Conservation (phyloP, 1,140 invertebrate genomes). For the Colletes latitarsis region DNA sequence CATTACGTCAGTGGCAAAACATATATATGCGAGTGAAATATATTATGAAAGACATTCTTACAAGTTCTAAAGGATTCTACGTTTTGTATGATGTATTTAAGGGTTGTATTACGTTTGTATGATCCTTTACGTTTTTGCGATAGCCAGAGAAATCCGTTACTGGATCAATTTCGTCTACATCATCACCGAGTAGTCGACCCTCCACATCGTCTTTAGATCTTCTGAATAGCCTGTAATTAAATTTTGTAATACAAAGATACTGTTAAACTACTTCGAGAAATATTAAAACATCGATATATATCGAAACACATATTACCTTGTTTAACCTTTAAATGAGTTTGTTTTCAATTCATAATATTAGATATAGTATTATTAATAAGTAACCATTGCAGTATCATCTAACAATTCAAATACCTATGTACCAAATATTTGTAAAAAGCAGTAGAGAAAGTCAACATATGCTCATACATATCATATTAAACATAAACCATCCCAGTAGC, state of each 20-base stretch:
- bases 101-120: conserved; percentile 62
- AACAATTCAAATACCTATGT: background rate
- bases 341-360: background rate
- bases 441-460: background rate
- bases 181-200: conserved; percentile 70
- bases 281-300: background rate
- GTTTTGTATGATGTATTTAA: no score
- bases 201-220: conserved; percentile 73
- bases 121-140: conserved; percentile 65
- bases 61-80: conserved; percentile 45
- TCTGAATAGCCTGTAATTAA: conserved; percentile 72
- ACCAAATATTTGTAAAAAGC: background rate
- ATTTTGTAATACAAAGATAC: conserved; percentile 13
- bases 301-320: conserved; percentile 23
- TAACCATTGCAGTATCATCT: background rate
- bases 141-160: conserved; percentile 70
- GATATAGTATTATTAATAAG: background rate
- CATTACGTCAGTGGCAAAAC: no score
- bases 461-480: background rate
- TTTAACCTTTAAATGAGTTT: background rate
- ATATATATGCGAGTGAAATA: background rate
- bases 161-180: conserved; percentile 70
- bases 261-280: background rate
- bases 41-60: background rate
- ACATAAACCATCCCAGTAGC: background rate